These are phyloP conservation scores for Gymnorhina tibicen DNA, from an alignment of 2,113 vertebrate genomes.

Conservation along the genomic window DNA sequence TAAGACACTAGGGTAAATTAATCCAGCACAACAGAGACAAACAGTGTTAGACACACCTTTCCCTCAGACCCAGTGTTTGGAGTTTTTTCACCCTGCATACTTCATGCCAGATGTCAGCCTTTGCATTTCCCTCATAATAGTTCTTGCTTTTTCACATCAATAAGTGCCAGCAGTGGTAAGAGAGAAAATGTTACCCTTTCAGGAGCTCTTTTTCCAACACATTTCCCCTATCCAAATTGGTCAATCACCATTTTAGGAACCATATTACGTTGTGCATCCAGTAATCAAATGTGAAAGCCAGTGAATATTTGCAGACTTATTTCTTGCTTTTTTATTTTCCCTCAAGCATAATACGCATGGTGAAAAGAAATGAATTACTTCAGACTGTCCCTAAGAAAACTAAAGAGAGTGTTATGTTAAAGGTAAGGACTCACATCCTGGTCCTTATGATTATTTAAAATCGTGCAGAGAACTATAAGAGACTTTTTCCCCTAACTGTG, in stretches of 20 bases:
- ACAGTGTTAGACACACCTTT: not conserved
- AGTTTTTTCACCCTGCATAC: not conserved
- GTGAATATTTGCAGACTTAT: not conserved
- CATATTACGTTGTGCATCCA: not conserved
- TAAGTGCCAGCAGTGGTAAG: not conserved
- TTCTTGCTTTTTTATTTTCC: not conserved
- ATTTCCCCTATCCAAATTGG: not conserved
- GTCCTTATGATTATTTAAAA: not conserved
- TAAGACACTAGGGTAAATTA: not conserved
- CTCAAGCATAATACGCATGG: not conserved
- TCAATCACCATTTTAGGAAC: not conserved
- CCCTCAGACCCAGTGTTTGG: not conserved
- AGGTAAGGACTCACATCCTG: not conserved
- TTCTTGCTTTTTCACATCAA: not conserved
- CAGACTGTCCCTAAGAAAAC: not conserved
- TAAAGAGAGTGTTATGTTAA: not conserved
- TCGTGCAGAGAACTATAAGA: not conserved
- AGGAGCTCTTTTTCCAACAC: not conserved
- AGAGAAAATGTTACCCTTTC: not conserved
- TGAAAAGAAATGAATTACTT: not conserved
- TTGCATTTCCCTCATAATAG: not conserved
- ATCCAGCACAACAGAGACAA: not conserved
- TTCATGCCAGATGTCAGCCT: not conserved
- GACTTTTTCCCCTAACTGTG: not conserved
- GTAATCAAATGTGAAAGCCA: not conserved